Percentiles rank a stretch among this genome's conserved stretches.
These are phyloP conservation scores for Cariama cristata DNA, from an alignment of 2,113 vertebrate genomes.

Conservation along the genomic window DNA sequence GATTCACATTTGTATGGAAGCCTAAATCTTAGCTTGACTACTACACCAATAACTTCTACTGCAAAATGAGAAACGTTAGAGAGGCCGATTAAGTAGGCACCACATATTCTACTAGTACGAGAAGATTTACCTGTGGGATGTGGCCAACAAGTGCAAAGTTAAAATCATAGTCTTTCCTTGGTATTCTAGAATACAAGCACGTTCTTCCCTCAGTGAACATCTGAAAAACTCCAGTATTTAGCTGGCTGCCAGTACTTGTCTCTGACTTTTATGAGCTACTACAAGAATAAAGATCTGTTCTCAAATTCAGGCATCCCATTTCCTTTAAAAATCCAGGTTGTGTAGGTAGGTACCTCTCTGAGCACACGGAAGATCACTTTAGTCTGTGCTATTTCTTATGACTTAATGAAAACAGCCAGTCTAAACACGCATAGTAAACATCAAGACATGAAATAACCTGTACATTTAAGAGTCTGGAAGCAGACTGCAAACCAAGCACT, in stretches of 20 bases:
- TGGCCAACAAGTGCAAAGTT: neutral
- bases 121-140: neutral
- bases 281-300: neutral
- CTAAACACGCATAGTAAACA: neutral
- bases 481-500: neutral
- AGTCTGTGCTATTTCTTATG: neutral
- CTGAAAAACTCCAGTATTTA: neutral
- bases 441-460: neutral
- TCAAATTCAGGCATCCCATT: neutral
- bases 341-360: neutral
- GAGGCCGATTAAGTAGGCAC: neutral
- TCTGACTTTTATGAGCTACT: neutral
- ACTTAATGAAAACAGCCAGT: neutral
- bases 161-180: neutral
- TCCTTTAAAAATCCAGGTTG: neutral
- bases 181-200: neutral
- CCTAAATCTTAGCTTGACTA: neutral
- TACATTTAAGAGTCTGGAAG: neutral
- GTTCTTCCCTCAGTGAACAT: neutral
- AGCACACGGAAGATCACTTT: neutral
- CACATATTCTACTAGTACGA: accelerated
- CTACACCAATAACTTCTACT: neutral
- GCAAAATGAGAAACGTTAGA: neutral
- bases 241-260: neutral
- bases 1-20: neutral